Evolutionary conservation across 2,888 invertebrate species (phyloP), one percentile per base, ranked within the genome.

Genomic region (Drosophila testacea): DNA sequence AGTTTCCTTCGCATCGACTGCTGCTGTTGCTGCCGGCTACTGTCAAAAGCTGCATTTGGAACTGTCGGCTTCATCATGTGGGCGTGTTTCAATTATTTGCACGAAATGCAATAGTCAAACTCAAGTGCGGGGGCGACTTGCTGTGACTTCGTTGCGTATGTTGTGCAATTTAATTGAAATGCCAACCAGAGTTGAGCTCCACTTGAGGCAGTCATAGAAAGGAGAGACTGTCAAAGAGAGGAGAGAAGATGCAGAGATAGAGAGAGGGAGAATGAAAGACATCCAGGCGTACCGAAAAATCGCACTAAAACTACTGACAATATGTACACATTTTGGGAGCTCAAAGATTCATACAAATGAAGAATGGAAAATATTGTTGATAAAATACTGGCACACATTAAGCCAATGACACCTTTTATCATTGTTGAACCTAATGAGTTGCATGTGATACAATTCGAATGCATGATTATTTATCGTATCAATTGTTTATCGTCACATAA

Each of bases 41-140:
- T 87, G 70, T 73, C 77, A 84, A 77, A 77, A 61, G 65, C 59
- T 51, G 64, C 73, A 67, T 76, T 74, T 83, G 60, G 42, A 68
- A 57, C 57, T 54, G 63, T 38, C 34, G 32, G 10, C 50, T 28
- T 65, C 55, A 50, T 47, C 48, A 55, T 81, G 83, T 74, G 83
- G 88, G 83, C 69, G 83, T 72, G 64, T 74, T 85, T 79, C 83
- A 83, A 88, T 88, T 83, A 88, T 82, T 79, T 85, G 71, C 88
- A 79, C 80, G 70, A 80, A 77, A 64, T 63, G 85, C 79, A 80
- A 74, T 42, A 75, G 67, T 65, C 59, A 34, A 50, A 54, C 47
- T 32, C 59, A 55, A 52, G 51, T 56, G n/a, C 11, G 62, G n/a
- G 39, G 56, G 64, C 60, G 51, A 32, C n/a, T 38, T 32, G 48